Evolutionary conservation across 2,113 vertebrate genomes (phyloP).

Genomic region (Vireo altiloquus): DNA sequence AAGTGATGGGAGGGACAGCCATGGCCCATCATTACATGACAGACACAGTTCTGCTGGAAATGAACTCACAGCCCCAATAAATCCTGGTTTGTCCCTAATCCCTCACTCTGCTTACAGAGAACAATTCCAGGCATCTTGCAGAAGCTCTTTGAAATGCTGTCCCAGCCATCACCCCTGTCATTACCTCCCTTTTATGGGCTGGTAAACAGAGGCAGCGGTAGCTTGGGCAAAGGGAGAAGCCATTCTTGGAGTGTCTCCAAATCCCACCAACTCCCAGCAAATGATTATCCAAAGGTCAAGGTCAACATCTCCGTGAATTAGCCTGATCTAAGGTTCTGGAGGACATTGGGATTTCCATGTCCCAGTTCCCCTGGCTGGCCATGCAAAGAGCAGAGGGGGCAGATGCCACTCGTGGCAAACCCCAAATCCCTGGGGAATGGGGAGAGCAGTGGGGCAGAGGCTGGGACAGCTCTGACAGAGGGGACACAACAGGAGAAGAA

Average conservation of each 20-base stretch:
- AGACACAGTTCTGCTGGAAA: too few relatives aligned
- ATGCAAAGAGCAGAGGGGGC: not conserved
- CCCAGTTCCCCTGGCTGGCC: not conserved
- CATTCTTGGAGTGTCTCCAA: not conserved
- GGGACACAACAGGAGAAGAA: too few relatives aligned
- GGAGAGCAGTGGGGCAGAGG: too few relatives aligned
- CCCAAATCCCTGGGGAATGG: rapidly evolving
- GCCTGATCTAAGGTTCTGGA: too few relatives aligned
- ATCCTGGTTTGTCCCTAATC: too few relatives aligned
- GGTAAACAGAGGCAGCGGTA: not conserved
- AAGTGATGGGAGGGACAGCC: not conserved
- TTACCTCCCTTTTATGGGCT: not conserved
- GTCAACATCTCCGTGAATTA: too few relatives aligned
- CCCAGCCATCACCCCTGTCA: not conserved
- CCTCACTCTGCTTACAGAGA: too few relatives aligned
- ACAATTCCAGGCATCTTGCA: not conserved
- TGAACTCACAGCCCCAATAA: too few relatives aligned
- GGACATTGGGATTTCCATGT: too few relatives aligned
- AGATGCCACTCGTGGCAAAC: not conserved
- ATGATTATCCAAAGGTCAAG: too few relatives aligned
- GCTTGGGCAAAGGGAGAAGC: not conserved
- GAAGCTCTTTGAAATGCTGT: not conserved
- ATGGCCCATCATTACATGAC: too few relatives aligned
- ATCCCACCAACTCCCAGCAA: not conserved
- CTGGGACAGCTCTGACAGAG: not conserved